Evolutionary conservation across 2,797 vertebrate species (phyloP), one percentile per base, ranked within the genome.

Genomic region (Stomatorhinus walkeri): DNA sequence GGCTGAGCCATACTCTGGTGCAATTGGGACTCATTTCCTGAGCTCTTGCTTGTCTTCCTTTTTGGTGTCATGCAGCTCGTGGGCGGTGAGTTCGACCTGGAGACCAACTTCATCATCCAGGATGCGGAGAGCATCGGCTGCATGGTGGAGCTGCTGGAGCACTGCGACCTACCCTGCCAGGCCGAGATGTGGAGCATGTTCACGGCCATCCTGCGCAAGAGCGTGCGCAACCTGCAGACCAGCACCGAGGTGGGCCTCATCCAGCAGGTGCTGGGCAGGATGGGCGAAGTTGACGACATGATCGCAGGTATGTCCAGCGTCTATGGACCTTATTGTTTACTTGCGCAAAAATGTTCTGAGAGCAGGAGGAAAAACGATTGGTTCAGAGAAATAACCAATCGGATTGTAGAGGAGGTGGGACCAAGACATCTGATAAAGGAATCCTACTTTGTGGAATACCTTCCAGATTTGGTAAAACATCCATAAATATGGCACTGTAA

Each of bases 171-270:
- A 89, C 98, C 97, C 14, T 98, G 97, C 94, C 98, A 99, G 95
- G 98, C 98, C 4, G 98, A 99, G 93, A 97, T 99, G 93, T 99
- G 98, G 98, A 99, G 97, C 95, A 99, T 98, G 97, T 98, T 99
- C 93, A 98, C 97, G 9, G 98, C 98, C 90, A 96, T 99, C 92
- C 96, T 99, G 4, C 96, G 98, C 64, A 99, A 99, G 93, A 99
- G 98, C 88, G 97, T 99, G 87, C 96, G 98, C 28, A 99, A 99
- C 93, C 96, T 99, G 91, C 98, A 99, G 95, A 98, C 97, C 46
- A 97, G 98, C 95, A 98, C 98, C 0, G 98, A 99, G 95, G 97
- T 98, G 91, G 98, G 97, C 88, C 96, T 99, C 89, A 98, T 99
- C 94, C 97, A 97, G 90, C 97, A 97, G 94, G 97, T 98, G 88